A percentile compares a stretch with the other conserved stretches of the same genome.
These are phyloP conservation scores for Pygmarrhopalites habei DNA, from an alignment of 1,140 invertebrate species.

Conservation along the genomic window DNA sequence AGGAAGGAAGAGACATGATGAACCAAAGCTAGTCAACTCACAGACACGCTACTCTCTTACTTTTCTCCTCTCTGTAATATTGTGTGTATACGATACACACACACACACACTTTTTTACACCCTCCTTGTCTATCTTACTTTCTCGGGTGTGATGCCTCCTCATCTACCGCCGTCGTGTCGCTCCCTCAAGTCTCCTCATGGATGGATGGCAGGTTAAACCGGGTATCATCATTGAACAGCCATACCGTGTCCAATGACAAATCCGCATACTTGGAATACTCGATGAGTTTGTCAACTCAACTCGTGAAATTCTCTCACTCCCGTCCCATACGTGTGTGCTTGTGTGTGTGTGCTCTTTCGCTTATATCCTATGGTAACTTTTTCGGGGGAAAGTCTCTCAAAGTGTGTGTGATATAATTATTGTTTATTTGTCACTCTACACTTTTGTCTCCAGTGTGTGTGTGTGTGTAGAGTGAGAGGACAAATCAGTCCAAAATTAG, in stretches of 20 bases:
- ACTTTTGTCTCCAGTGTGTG: too few relatives aligned
- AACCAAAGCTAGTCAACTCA: not conserved
- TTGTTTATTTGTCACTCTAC: too few relatives aligned
- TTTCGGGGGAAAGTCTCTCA: too few relatives aligned
- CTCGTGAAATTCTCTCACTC: too few relatives aligned
- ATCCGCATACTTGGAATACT: conserved; percentile 29
- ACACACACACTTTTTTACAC: too few relatives aligned
- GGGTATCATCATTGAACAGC: conserved; percentile 1
- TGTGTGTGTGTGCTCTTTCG: too few relatives aligned
- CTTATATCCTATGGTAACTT: too few relatives aligned
- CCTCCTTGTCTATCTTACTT: not conserved
- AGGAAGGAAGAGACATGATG: not conserved
- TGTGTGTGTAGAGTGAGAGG: too few relatives aligned
- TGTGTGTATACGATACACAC: not conserved
- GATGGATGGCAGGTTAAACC: not conserved
- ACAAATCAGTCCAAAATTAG: too few relatives aligned
- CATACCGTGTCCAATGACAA: conserved; percentile 26
- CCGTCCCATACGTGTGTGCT: too few relatives aligned
- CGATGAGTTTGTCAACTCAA: conserved; percentile 30
- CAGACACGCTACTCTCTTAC: not conserved
- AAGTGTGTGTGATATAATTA: too few relatives aligned
- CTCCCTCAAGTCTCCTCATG: not conserved
- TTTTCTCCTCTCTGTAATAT: not conserved
- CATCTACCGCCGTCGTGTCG: not conserved
- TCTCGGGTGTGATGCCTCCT: not conserved